A percentile compares a stretch with the other conserved stretches of the same genome.
Conservation (phyloP, 2,113 vertebrate species). For the Nematolebias whitei region DNA sequence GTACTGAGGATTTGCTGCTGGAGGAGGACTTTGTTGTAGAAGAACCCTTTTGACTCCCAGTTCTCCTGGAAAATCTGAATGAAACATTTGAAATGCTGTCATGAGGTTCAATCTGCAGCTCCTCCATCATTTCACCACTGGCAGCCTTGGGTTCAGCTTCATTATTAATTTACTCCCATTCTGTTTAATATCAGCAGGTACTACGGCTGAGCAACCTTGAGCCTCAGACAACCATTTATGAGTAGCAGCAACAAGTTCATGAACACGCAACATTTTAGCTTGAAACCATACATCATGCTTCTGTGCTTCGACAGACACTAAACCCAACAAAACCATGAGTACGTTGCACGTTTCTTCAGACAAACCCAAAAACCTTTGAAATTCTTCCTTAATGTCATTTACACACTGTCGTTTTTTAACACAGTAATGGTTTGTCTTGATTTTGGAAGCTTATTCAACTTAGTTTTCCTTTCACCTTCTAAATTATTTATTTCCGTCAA, state of each 20-base stretch:
- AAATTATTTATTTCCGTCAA: not conserved
- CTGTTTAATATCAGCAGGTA: not conserved
- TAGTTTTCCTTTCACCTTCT: conserved; percentile 4
- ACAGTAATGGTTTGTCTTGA: not conserved
- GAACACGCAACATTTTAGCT: not conserved
- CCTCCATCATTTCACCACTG: not conserved
- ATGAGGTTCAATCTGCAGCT: not conserved
- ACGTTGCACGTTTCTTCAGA: not conserved
- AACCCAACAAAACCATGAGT: not conserved
- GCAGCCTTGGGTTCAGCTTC: not conserved
- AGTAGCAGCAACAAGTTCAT: not conserved
- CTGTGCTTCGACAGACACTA: not conserved
- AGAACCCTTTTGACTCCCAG: not conserved
- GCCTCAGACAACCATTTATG: not conserved
- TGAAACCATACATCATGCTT: not conserved
- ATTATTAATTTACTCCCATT: not conserved
- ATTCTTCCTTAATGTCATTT: not conserved
- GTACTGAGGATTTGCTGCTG: not conserved
- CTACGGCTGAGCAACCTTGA: not conserved
- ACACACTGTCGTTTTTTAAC: not conserved
- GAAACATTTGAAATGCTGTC: not conserved
- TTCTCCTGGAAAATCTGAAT: too few relatives aligned
- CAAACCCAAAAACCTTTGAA: not conserved
- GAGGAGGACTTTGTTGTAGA: too few relatives aligned
- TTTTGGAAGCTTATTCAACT: not conserved